These are phyloP conservation scores for Eudyptes chrysolophus DNA, from an alignment of 2,113 vertebrate genomes.

Conservation along the genomic window DNA sequence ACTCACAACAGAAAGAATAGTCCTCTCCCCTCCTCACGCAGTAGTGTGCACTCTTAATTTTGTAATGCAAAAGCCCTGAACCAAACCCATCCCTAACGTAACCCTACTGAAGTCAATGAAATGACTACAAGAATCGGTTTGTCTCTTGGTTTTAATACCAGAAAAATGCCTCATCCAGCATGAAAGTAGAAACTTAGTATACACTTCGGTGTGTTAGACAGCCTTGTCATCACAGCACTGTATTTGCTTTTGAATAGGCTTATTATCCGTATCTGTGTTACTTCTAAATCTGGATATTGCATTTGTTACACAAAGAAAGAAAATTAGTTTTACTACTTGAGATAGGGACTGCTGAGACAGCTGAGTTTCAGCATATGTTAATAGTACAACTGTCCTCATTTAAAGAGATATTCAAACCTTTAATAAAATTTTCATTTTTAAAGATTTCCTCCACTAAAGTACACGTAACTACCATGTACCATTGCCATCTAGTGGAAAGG, in stretches of 20 bases:
- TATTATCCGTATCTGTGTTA: not conserved
- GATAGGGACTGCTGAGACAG: not conserved
- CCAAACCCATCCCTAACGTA: not conserved
- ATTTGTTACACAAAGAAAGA: not conserved
- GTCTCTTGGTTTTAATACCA: not conserved
- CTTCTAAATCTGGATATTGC: not conserved
- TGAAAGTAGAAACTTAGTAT: not conserved
- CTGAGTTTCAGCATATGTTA: not conserved
- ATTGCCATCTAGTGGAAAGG: conserved; percentile 66
- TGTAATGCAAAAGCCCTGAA: not conserved
- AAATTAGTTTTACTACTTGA: not conserved
- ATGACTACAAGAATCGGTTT: not conserved
- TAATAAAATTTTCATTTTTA: not conserved
- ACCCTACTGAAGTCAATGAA: not conserved
- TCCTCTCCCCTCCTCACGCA: not conserved
- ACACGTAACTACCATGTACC: conserved; percentile 33
- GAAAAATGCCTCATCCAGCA: not conserved
- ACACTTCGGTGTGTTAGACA: not conserved
- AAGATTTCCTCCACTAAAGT: not conserved
- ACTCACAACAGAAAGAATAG: not conserved
- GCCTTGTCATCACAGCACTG: not conserved
- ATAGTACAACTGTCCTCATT: not conserved
- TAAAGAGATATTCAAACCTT: not conserved
- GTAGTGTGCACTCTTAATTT: not conserved
- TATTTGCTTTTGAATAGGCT: not conserved